These are phyloP conservation scores for Phaonia tiefii DNA, from an alignment of 2,888 invertebrate species.

Conservation along the genomic window DNA sequence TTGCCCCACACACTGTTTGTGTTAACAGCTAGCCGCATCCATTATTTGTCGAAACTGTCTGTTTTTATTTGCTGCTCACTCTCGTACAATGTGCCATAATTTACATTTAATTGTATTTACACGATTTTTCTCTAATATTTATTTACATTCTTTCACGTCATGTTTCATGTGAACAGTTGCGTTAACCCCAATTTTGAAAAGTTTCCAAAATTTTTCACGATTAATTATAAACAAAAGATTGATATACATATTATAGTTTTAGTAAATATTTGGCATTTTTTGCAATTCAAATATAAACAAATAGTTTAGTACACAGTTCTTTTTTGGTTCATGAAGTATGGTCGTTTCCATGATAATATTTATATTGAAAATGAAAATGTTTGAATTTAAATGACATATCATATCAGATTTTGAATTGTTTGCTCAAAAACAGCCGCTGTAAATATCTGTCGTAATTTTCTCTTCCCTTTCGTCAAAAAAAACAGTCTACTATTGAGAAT, in stretches of 20 bases:
- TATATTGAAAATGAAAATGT: conserved; percentile 5
- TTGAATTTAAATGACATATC: no score
- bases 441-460: no score
- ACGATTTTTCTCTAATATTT: conserved; percentile 1
- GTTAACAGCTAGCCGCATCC: neutral
- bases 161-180: neutral
- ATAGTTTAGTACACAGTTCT: neutral
- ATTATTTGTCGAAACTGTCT: conserved; percentile 5
- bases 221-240: conserved; percentile 45
- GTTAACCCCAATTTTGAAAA: conserved; percentile 39
- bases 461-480: no score
- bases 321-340: neutral
- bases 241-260: neutral
- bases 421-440: no score
- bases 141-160: conserved; percentile 29
- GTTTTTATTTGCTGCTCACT: neutral
- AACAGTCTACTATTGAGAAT: no score
- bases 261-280: conserved; percentile 21
- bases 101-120: conserved; percentile 5
- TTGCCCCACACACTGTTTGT: no score
- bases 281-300: conserved; percentile 20
- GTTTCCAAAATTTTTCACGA: conserved; percentile 40
- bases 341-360: neutral
- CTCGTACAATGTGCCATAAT: conserved; percentile 21
- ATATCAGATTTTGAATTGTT: no score